Conservation (phyloP, 2,888 invertebrate genomes). For the Pegoplata infirma region DNA sequence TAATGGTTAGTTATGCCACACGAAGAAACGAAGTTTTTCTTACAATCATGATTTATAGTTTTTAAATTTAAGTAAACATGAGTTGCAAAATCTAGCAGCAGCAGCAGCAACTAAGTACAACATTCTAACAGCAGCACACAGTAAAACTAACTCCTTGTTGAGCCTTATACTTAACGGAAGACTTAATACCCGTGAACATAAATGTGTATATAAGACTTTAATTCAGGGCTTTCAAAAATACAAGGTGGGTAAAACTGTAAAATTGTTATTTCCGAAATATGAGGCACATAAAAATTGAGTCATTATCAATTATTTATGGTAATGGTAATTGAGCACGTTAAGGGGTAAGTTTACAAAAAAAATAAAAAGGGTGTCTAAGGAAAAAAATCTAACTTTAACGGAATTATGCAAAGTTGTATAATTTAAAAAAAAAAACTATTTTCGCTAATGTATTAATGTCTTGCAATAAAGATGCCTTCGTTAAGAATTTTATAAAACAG, state of each 20-base stretch:
- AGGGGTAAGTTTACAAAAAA: too few relatives aligned
- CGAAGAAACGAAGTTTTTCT: conserved; percentile 41
- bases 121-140: background rate
- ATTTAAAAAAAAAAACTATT: too few relatives aligned
- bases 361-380: too few relatives aligned
- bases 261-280: conserved; percentile 3
- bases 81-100: conserved; percentile 17
- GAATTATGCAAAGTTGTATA: too few relatives aligned
- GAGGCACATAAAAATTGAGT: conserved; percentile 8
- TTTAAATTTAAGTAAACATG: conserved; percentile 58
- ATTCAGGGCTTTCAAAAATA: background rate
- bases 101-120: background rate
- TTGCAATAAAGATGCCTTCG: too few relatives aligned
- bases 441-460: too few relatives aligned
- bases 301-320: conserved; percentile 27
- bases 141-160: background rate
- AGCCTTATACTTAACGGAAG: background rate
- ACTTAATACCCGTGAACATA: background rate
- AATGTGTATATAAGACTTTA: background rate
- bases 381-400: too few relatives aligned
- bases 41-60: conserved; percentile 55
- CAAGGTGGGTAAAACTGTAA: background rate
- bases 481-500: too few relatives aligned
- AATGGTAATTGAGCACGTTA: background rate
- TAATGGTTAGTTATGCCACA: conserved; percentile 42